A percentile compares a stretch with the other conserved stretches of the same genome.
Evolutionary conservation across 2,797 vertebrate species (phyloP).

Genomic region (Leuciscus waleckii): DNA sequence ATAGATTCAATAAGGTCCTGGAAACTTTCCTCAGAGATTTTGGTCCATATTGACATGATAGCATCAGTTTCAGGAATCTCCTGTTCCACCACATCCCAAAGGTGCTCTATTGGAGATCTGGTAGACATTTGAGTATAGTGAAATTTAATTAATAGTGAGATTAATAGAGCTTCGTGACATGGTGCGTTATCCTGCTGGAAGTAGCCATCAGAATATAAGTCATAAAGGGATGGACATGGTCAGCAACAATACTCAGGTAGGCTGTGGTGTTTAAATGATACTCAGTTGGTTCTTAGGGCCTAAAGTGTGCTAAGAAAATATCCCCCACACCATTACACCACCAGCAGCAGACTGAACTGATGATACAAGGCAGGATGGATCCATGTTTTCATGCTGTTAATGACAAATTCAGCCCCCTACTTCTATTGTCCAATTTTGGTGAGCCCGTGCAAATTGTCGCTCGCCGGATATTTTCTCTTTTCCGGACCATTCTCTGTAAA

Average conservation of each 20-base stretch:
- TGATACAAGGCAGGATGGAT: neutral
- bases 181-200: slow-evolving; percentile 54
- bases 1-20: neutral
- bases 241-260: neutral
- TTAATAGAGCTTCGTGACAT: slow-evolving; percentile 16
- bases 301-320: neutral
- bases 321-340: neutral
- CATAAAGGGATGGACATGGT: neutral
- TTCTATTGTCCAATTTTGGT: neutral
- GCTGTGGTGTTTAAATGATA: neutral
- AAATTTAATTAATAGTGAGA: neutral
- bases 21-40: neutral
- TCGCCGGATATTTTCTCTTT: neutral
- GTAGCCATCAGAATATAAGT: slow-evolving; percentile 53
- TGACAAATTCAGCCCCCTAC: neutral
- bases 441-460: neutral
- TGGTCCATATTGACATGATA: neutral
- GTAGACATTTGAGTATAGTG: neutral
- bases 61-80: neutral
- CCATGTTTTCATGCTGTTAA: neutral
- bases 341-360: neutral
- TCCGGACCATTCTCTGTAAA: neutral
- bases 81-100: neutral
- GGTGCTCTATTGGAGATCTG: neutral
- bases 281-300: neutral